Evolutionary conservation across 2,888 invertebrate species (phyloP), one percentile per base, ranked within the genome.

Genomic region (Catocala nupta): DNA sequence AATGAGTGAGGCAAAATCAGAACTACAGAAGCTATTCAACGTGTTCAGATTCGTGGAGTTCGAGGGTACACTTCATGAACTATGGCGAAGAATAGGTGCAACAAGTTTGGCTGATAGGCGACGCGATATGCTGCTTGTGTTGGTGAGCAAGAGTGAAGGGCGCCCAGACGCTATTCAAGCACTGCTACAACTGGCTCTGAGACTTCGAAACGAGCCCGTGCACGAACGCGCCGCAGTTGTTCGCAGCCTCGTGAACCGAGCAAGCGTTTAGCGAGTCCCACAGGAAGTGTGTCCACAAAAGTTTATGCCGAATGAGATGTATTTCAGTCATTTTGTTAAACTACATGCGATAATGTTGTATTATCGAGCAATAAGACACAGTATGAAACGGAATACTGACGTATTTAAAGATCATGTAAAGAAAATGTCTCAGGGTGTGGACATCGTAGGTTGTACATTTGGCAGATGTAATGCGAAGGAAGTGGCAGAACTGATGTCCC

Each of bases 61-160:
- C 47, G 81, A 84, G 0, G 77, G 78, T 12, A 82, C 89, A 2
- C 81, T 90, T 12, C 78, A 73, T 5, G 90, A 91, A 13, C 73
- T 92, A 0, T 73, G 70, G 1, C 84, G 81, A 47, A 81, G 81
- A n/a, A 68, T 92, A 45, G 58, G 67, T 16, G 77, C 81, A 1
- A 84, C 85, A 52, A 84, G 82, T 52, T 80, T 83, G 3, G 64
- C 80, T 0, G 81, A 90, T 47, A 85, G 84, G 16, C 77, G 92
- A 11, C 82, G 89, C 44, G 86, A 82, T 56, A 90, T 92, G 71
- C 78, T 92, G 60, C 73, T 91, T 2, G 90, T 92, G 4, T 78
- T 92, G 34, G 84, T 92, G 0, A 92, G 91, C 65, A 92, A 92
- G 64, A 88, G 80, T 33, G 91, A 90, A 4, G 87, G 88, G 0